These are phyloP conservation scores for Heterotilapia buettikoferi DNA, from an alignment of 2,113 vertebrate species.

Conservation along the genomic window DNA sequence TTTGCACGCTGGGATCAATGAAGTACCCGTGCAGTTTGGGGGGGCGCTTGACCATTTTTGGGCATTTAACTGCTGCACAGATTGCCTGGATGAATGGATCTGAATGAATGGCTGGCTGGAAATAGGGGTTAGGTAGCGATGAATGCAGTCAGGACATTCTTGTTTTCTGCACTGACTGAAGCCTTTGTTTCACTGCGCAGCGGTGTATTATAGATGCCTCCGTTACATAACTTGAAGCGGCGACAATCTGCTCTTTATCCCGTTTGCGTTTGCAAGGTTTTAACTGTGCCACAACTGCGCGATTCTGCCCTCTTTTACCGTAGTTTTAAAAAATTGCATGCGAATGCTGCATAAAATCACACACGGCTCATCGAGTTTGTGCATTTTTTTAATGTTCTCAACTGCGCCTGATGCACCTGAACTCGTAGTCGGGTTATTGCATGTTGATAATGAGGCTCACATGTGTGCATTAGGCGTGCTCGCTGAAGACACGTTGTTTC, in stretches of 20 bases:
- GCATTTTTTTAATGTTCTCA: not conserved
- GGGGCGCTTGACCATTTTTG: conserved; percentile 53
- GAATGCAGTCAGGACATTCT: not conserved
- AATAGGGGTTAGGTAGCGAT: not conserved
- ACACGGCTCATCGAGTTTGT: not conserved
- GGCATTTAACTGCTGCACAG: conserved; percentile 12
- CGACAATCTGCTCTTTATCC: conserved; percentile 24
- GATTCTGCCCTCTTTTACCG: not conserved
- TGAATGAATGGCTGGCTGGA: conserved; percentile 7
- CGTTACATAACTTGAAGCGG: conserved; percentile 53
- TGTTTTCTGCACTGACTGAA: not conserved
- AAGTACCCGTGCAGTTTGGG: not conserved
- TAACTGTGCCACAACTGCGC: not conserved
- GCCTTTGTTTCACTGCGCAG: conserved; percentile 23
- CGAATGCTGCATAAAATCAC: not conserved
- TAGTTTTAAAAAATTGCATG: not conserved
- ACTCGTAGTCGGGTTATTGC: not conserved
- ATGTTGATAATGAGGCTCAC: not conserved
- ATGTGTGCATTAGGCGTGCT: not conserved
- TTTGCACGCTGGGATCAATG: conserved; percentile 1
- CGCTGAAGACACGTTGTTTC: conserved; percentile 5
- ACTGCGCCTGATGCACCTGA: not conserved
- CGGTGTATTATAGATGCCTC: conserved; percentile 20
- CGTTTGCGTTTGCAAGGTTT: not conserved
- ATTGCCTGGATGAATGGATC: not conserved